Percentiles rank a stretch among this genome's conserved stretches.
These are phyloP conservation scores for Lepidostoma basale DNA, from an alignment of 1,140 invertebrate species.

Conservation along the genomic window DNA sequence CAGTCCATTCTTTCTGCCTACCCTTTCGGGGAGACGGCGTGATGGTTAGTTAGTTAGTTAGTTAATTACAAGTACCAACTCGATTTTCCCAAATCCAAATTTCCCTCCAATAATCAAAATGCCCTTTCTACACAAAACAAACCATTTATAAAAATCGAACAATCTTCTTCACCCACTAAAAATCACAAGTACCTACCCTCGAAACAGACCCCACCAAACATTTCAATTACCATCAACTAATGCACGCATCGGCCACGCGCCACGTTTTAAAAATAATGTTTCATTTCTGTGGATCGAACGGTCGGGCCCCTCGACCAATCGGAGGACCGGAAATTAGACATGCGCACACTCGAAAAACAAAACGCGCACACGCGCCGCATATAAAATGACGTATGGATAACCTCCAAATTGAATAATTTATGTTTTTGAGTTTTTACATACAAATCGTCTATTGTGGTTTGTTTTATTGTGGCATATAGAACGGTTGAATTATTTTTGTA, in stretches of 20 bases:
- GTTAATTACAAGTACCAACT: too few species aligned
- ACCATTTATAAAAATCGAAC: neutral
- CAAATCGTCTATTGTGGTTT: too few species aligned
- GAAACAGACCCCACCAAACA: slow-evolving; percentile 17
- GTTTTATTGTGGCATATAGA: too few species aligned
- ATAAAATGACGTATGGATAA: slow-evolving; percentile 4
- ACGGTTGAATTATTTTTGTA: too few species aligned
- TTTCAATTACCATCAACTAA: slow-evolving; percentile 42
- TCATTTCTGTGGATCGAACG: slow-evolving; percentile 11
- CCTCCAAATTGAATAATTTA: too few species aligned
- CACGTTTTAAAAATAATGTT: slow-evolving; percentile 26
- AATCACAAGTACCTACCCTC: slow-evolving; percentile 1
- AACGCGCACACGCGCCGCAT: neutral
- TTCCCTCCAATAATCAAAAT: too few species aligned
- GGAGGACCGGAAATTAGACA: slow-evolving; percentile 31
- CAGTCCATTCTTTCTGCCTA: too few species aligned
- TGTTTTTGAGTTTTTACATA: neutral
- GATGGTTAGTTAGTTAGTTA: too few species aligned
- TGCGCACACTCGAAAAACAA: slow-evolving; percentile 32
- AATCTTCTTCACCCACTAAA: neutral
- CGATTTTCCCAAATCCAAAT: too few species aligned
- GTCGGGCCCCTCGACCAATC: slow-evolving; percentile 23
- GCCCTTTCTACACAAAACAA: too few species aligned
- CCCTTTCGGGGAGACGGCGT: too few species aligned
- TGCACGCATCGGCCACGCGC: slow-evolving; percentile 20